These are phyloP conservation scores for Cydia amplana DNA, from an alignment of 1,140 invertebrate species.

Conservation along the genomic window DNA sequence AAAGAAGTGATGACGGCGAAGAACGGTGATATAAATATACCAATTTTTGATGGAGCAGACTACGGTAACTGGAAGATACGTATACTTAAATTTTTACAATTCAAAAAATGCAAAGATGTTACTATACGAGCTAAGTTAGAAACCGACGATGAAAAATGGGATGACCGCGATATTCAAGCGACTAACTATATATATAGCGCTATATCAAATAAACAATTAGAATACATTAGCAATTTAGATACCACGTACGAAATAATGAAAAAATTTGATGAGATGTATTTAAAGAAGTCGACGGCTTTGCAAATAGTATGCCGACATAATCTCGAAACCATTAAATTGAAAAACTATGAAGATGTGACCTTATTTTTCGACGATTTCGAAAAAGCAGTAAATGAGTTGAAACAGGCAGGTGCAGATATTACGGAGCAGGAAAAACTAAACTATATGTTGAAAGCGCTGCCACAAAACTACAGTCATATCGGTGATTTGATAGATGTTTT, in stretches of 20 bases:
- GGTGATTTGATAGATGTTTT: constrained; percentile 56
- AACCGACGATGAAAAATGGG: too few relatives aligned
- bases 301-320: constrained; percentile 56
- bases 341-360: constrained; percentile 47
- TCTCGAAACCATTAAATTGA: constrained; percentile 49
- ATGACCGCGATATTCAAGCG: constrained; percentile 43
- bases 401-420: constrained; percentile 53
- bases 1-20: too few relatives aligned
- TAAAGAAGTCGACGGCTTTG: constrained; percentile 51
- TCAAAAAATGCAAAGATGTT: too few relatives aligned
- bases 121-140: too few relatives aligned
- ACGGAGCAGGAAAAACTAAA: constrained; percentile 59
- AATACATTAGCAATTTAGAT: constrained; percentile 46
- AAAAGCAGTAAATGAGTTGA: constrained; percentile 56
- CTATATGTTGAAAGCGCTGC: constrained; percentile 56
- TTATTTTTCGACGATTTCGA: constrained; percentile 63
- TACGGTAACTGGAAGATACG: too few relatives aligned
- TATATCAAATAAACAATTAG: constrained; percentile 52
- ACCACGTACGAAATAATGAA: constrained; percentile 49
- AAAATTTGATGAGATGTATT: constrained; percentile 55
- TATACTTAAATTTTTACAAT: background rate
- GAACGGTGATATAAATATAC: too few relatives aligned
- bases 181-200: constrained; percentile 52
- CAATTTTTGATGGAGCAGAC: too few relatives aligned
- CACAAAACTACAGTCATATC: constrained; percentile 53